Base-by-base conservation (phyloP, 2,113 vertebrate species). In the Cepphus grylle region DNA sequence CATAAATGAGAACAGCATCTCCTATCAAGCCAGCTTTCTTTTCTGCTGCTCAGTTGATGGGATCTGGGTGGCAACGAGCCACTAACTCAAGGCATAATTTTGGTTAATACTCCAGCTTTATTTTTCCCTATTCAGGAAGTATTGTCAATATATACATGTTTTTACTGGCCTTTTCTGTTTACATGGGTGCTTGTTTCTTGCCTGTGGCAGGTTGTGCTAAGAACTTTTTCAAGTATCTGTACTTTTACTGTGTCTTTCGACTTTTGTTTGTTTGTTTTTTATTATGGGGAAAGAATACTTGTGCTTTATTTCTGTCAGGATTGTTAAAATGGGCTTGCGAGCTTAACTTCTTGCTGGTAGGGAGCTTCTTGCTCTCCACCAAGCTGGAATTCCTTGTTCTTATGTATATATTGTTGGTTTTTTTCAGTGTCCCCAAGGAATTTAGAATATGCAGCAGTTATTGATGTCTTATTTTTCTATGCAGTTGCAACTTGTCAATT, bases 111-210 rank as follows among this genome's bases (percentile, higher is more conserved):
- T 65, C 4, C 19, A 50, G 40, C 49, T 94, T 87, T 63, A 23
- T 84, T 77, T 65, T 93, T 38, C 19, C 12, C 50, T 50, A 3
- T 82, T 80, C 53, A 91, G 88, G 66, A 85, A 79, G 29, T 45
- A 15, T 49, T 87, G 58, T 92, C 61, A 77, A 38, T 49, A 42
- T 53, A 81, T 7, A 47, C 13, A 6, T 72, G 9, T 71, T 81
- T 80, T 70, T 71, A 66, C 55, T 93, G 72, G 30, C 40, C 40
- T 89, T 45, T 77, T 85, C n/a, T 95, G 36, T 95, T 94, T 94
- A 61, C 71, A 17, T 16, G 12, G 20, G 7, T 0, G 1, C 38
- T 89, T 89, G 40, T 42, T 93, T 73, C n/a, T 91, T 74, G 85
- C 81, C 63, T 3, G 0, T 89, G 74, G 34, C 59, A 42, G 45